Conservation (phyloP, 2,888 invertebrate genomes). For the Blastobasis adustella region DNA sequence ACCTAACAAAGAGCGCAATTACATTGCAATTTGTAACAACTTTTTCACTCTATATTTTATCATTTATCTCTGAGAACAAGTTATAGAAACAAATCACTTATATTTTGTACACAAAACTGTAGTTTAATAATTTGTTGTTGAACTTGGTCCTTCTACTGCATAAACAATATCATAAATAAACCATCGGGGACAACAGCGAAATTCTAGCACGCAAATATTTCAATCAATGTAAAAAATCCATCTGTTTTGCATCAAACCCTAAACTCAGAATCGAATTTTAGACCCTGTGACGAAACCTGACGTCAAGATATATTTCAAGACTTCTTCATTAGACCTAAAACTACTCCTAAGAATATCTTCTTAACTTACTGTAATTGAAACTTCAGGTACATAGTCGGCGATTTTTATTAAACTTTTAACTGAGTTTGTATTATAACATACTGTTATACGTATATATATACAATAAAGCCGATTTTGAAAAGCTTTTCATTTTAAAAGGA, state of each 20-base stretch:
- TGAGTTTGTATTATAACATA: conserved; percentile 28
- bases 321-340: conserved; percentile 46
- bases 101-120: too few species aligned
- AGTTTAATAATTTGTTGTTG: too few species aligned
- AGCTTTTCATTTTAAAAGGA: conserved; percentile 27
- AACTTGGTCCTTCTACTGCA: background rate
- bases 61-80: too few species aligned
- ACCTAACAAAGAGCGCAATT: too few species aligned
- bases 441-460: conserved; percentile 28
- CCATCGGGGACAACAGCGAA: conserved; percentile 45
- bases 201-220: conserved; percentile 25
- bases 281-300: conserved; percentile 69
- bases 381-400: conserved; percentile 71
- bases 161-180: conserved; percentile 2
- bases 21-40: too few species aligned
- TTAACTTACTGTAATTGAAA: conserved; percentile 69
- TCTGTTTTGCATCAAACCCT: conserved; percentile 25
- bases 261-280: conserved; percentile 41
- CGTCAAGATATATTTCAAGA: conserved; percentile 60
- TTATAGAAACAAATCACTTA: too few species aligned
- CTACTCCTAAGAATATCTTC: conserved; percentile 53
- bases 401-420: conserved; percentile 35
- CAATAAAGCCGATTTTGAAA: conserved; percentile 25
- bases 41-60: too few species aligned
- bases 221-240: conserved; percentile 16